These are phyloP conservation scores for Pardosa pseudoannulata DNA, from an alignment of 2,888 invertebrate genomes.

Conservation along the genomic window DNA sequence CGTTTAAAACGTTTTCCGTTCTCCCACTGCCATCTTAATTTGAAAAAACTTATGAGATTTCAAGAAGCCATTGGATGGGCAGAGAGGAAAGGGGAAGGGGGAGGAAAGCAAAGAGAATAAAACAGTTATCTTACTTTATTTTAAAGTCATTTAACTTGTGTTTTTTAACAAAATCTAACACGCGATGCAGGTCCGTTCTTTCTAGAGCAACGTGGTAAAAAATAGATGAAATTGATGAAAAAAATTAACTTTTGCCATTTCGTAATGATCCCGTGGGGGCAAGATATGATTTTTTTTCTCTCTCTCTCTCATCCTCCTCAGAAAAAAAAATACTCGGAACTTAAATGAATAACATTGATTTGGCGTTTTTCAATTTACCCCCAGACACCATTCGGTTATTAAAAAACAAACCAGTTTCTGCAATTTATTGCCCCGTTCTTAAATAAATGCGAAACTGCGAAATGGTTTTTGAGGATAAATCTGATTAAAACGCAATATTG, in stretches of 20 bases:
- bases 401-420: constrained; percentile 62
- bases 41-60: constrained; percentile 57
- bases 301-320: too few relatives aligned
- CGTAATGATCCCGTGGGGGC: constrained; percentile 67
- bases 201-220: constrained; percentile 15
- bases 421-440: constrained; percentile 50
- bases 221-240: constrained; percentile 68
- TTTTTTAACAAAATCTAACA: constrained; percentile 5
- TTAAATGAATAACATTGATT: constrained; percentile 70
- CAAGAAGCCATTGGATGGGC: constrained; percentile 52
- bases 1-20: constrained; percentile 46
- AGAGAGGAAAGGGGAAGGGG: constrained; percentile 3
- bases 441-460: constrained; percentile 58
- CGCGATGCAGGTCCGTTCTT: constrained; percentile 44
- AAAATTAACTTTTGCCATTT: constrained; percentile 69
- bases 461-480: constrained; percentile 45
- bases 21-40: constrained; percentile 65
- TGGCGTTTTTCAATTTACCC: constrained; percentile 70
- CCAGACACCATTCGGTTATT: constrained; percentile 50
- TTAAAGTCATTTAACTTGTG: constrained; percentile 68
- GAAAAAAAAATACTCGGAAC: background rate
- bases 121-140: constrained; percentile 72
- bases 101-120: constrained; percentile 50
- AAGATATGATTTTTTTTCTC: constrained; percentile 41
- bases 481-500: constrained; percentile 62